Conservation (phyloP, 2,888 invertebrate species). For the Sesamia inferens region DNA sequence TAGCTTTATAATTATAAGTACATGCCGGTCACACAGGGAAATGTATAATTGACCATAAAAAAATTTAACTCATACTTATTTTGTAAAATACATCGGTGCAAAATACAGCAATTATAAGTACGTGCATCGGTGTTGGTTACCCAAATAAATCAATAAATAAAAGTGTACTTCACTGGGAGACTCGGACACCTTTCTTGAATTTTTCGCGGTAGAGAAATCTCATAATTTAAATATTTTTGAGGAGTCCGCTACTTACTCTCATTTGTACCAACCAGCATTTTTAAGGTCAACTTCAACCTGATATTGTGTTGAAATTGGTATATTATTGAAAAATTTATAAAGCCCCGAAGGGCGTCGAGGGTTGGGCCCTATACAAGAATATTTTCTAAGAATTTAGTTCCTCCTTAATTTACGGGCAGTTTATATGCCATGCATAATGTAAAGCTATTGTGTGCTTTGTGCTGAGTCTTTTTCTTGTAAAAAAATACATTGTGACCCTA, state of each 20-base stretch:
- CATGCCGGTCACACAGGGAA: too few relatives aligned
- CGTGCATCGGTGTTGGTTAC: too few relatives aligned
- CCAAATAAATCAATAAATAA: too few relatives aligned
- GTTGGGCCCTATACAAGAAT: constrained; percentile 59
- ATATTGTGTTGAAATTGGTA: constrained; percentile 78
- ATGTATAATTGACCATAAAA: too few relatives aligned
- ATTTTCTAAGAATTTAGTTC: constrained; percentile 64
- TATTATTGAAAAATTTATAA: constrained; percentile 76
- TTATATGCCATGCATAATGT: constrained; percentile 69
- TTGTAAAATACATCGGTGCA: too few relatives aligned
- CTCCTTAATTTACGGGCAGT: constrained; percentile 64
- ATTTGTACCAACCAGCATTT: constrained; percentile 52
- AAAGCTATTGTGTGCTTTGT: constrained; percentile 59
- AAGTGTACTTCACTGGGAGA: too few relatives aligned
- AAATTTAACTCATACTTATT: too few relatives aligned
- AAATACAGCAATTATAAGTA: too few relatives aligned
- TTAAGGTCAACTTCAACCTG: constrained; percentile 75
- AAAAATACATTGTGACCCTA: constrained; percentile 41
- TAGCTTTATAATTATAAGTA: too few relatives aligned
- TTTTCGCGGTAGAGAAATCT: too few relatives aligned
- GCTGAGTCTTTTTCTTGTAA: constrained; percentile 29
- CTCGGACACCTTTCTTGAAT: too few relatives aligned
- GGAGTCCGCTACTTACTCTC: constrained; percentile 13
- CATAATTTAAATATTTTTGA: too few relatives aligned
- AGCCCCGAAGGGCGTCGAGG: constrained; percentile 65